These are phyloP conservation scores for Pherbina coryleti DNA, from an alignment of 2,888 invertebrate genomes.

Conservation along the genomic window DNA sequence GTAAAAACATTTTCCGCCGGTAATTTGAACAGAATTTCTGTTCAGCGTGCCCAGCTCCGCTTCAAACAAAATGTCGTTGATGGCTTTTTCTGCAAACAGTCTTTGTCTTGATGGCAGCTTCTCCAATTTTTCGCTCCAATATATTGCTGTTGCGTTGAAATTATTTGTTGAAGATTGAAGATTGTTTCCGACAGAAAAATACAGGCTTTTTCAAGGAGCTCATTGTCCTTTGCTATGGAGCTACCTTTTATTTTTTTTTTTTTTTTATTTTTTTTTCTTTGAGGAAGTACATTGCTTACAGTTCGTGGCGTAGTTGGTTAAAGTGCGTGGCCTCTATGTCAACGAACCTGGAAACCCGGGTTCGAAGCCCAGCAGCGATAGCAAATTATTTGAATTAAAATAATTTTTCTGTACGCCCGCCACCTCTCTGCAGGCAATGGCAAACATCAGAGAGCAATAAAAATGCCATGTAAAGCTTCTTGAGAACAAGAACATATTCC, in stretches of 20 bases:
- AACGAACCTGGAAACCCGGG: too few relatives aligned
- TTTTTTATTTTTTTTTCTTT: too few relatives aligned
- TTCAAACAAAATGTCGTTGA: conserved; percentile 47
- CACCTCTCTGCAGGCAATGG: too few relatives aligned
- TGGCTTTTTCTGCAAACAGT: conserved; percentile 48
- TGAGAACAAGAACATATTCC: too few relatives aligned
- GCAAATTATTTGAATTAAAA: too few relatives aligned
- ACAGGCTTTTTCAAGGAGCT: conserved; percentile 35
- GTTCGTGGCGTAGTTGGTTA: too few relatives aligned
- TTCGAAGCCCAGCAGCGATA: too few relatives aligned
- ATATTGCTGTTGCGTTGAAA: conserved; percentile 28
- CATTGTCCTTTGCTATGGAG: conserved; percentile 35
- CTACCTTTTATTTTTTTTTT: conserved; percentile 32
- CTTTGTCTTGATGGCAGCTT: conserved; percentile 44
- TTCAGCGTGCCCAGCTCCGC: conserved; percentile 44
- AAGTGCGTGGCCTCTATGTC: too few relatives aligned
- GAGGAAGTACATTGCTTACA: not conserved
- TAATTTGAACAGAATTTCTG: conserved; percentile 44
- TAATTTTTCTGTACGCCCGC: too few relatives aligned
- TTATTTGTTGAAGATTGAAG: conserved; percentile 11
- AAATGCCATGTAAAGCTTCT: too few relatives aligned
- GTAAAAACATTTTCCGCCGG: too few relatives aligned
- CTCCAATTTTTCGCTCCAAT: conserved; percentile 37
- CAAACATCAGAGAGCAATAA: too few relatives aligned
- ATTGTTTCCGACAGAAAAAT: conserved; percentile 35